phyloP scores from a whole-genome alignment of 1,140 invertebrate genomes.

The Littorina saxatilis region DNA sequence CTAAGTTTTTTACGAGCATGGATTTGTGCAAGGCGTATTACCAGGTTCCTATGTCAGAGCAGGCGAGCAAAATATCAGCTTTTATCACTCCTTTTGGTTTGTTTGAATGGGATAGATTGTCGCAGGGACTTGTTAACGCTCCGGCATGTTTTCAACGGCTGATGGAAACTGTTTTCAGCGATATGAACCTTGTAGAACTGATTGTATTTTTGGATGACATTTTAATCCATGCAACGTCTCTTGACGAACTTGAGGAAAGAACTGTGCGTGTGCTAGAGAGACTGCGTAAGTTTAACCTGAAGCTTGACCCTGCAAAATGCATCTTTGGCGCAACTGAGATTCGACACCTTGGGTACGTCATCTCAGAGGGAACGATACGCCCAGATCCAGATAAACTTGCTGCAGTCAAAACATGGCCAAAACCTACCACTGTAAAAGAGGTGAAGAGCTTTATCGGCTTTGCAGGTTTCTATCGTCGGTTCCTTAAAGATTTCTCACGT shows the following conservation, averaged over 20 bases:
- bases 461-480: conserved; percentile 5
- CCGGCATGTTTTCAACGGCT: too few species aligned
- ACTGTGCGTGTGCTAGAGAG: background rate
- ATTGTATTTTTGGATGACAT: conserved; percentile 13
- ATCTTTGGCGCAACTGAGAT: conserved; percentile 6
- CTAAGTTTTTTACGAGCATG: background rate
- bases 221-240: background rate
- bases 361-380: conserved; percentile 8
- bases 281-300: background rate
- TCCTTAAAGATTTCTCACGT: background rate
- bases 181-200: background rate
- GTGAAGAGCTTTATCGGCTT: conserved; percentile 20
- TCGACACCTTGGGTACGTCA: background rate
- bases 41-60: conserved; percentile 14
- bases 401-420: background rate
- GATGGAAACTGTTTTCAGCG: too few species aligned
- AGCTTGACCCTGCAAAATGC: conserved; percentile 17
- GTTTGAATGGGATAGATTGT: too few species aligned
- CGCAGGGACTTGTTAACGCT: too few species aligned
- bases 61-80: background rate
- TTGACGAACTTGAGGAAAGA: background rate
- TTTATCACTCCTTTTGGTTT: too few species aligned
- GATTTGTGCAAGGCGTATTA: conserved; percentile 6
- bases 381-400: conserved; percentile 16
- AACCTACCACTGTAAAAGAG: background rate